Conservation (phyloP, 37 sponge, comb jelly and placozoan species). For the Axinella damicornis region DNA sequence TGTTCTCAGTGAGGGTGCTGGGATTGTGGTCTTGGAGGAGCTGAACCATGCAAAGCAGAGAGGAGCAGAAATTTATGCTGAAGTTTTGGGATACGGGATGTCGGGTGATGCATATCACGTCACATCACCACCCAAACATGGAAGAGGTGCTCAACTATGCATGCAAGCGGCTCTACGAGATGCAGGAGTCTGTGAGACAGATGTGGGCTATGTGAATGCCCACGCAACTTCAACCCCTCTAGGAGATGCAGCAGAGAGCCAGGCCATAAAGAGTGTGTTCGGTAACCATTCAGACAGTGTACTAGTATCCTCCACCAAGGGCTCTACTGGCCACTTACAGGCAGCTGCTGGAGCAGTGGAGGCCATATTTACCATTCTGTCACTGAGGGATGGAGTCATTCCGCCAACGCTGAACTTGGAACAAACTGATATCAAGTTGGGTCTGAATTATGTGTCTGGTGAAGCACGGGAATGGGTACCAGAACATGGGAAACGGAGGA, state of each 20-base stretch:
- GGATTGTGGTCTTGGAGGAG: conserved; percentile 82
- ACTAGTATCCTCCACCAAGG: conserved; percentile 76
- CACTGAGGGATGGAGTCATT: conserved; percentile 64
- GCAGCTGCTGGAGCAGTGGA: conserved; percentile 93
- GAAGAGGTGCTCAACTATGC: conserved; percentile 73
- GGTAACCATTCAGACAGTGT: conserved; percentile 47
- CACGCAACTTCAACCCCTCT: conserved; percentile 98
- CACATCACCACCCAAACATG: conserved; percentile 87
- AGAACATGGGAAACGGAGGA: conserved; percentile 12
- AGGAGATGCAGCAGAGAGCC: conserved; percentile 79
- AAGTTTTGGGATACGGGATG: conserved; percentile 93
- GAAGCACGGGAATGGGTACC: conserved; percentile 39
- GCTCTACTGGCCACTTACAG: conserved; percentile 86
- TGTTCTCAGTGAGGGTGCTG: conserved; percentile 95
- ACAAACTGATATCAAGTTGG: conserved; percentile 48
- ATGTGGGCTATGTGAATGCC: conserved; percentile 84
- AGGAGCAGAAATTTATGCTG: conserved; percentile 77
- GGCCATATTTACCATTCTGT: conserved; percentile 76
- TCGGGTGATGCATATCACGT: conserved; percentile 95
- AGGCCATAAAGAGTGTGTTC: conserved; percentile 76
- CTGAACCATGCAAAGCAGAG: conserved; percentile 82
- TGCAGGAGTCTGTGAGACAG: conserved; percentile 47
- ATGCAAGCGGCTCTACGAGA: conserved; percentile 89
- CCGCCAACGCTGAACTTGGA: conserved; percentile 91
- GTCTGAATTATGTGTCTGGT: conserved; percentile 71